phyloP scores from a whole-genome alignment of 2,113 vertebrate species.

The Epinephelus cyanopodus region DNA sequence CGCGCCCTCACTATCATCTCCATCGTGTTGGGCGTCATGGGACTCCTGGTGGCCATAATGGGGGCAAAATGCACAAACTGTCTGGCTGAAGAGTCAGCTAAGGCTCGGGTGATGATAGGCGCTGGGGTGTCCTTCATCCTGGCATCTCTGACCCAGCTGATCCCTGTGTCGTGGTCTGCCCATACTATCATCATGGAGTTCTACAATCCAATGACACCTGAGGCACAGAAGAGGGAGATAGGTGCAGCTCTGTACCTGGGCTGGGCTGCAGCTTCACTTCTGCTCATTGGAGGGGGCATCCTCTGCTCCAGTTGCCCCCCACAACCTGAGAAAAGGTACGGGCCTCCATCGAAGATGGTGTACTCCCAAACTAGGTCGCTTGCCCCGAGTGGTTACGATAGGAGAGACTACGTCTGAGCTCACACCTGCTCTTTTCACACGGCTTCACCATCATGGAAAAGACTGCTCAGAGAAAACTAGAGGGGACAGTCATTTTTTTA shows the following conservation, averaged over 20 bases:
- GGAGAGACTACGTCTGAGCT: slow-evolving; percentile 92
- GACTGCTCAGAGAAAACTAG: neutral
- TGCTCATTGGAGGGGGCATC: slow-evolving; percentile 89
- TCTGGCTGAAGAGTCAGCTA: slow-evolving; percentile 89
- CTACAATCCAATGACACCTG: slow-evolving; percentile 84
- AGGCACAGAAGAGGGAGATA: slow-evolving; percentile 90
- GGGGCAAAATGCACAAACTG: slow-evolving; percentile 96
- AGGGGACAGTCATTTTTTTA: neutral
- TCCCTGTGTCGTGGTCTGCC: slow-evolving; percentile 94
- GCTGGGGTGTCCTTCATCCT: slow-evolving; percentile 88
- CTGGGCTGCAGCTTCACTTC: slow-evolving; percentile 90
- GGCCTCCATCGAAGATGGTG: slow-evolving; percentile 82
- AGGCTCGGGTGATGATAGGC: slow-evolving; percentile 91
- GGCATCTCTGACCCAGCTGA: slow-evolving; percentile 87
- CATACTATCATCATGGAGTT: slow-evolving; percentile 91
- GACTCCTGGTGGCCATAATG: slow-evolving; percentile 87
- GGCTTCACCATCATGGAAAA: neutral
- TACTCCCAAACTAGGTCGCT: slow-evolving; percentile 87
- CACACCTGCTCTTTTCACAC: slow-evolving; percentile 9
- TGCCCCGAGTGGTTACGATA: slow-evolving; percentile 75
- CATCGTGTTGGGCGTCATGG: slow-evolving; percentile 88
- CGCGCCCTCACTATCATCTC: slow-evolving; percentile 91
- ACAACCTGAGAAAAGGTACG: slow-evolving; percentile 85
- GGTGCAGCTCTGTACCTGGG: slow-evolving; percentile 91
- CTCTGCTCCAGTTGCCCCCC: slow-evolving; percentile 92